Base-by-base conservation (phyloP, 2,797 vertebrate genomes). In the Phataginus tricuspis region DNA sequence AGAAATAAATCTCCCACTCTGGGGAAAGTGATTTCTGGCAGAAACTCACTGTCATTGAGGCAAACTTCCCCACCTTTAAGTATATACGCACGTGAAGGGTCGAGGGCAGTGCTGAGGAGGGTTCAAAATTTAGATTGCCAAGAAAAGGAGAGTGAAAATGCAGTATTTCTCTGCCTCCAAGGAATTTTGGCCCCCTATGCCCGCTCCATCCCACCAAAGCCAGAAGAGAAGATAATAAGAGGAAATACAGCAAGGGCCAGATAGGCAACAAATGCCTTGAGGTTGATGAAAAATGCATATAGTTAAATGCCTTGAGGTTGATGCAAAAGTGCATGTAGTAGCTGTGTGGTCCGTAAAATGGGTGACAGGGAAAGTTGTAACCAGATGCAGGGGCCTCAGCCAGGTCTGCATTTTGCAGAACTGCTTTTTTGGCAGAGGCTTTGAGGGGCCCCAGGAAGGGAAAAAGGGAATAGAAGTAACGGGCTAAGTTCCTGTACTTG, bases 391-490 rank as follows among this genome's bases (percentile, higher is more conserved):
- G 69, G 95, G 86, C 93, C n/a, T 6, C 53, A 91, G 95, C 96
- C 1, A 1, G 96, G 13, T 77, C 89, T 95, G 57, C 84, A 66
- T 94, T 96, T 86, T 87, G 91, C 95, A 94, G 95, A 93, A 57
- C 94, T 80, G 91, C 66, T 93, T 91, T 90, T 94, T 95, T 98
- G 98, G 97, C 97, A 93, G 90, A 78, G 64, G 55, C 90, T 96
- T 94, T 63, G 77, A 95, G 97, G 93, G 98, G 98, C 98, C 98
- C 96, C 0, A 45, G 74, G 2, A 37, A 97, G 98, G 98, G 97
- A 97, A 64, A 71, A 10, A 97, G 98, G 98, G 97, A 97, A 64
- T 72, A 10, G 86, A 82, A 39, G 97, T 34, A 0, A 37, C 0
- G 0, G 51, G 29, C 94, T 19, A 13, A 69, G 96, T 96, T 96